A percentile compares a stretch with the other conserved stretches of the same genome.
These are phyloP conservation scores for Brachionus plicatilis DNA, from an alignment of 1,140 invertebrate species.

Conservation along the genomic window DNA sequence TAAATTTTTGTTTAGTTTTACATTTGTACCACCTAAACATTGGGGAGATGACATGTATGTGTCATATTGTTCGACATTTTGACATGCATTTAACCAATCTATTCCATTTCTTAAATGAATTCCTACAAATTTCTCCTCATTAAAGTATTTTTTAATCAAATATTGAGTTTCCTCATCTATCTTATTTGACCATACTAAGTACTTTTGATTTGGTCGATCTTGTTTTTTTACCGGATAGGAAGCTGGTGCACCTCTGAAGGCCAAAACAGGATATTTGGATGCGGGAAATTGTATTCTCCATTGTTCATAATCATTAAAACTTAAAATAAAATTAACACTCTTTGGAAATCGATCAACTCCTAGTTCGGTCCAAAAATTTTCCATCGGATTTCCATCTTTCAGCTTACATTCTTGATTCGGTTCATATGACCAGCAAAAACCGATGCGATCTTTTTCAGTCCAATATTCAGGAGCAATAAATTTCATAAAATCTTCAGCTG, in stretches of 20 bases:
- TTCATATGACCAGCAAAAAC: slow-evolving; percentile 51
- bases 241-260: slow-evolving; percentile 77
- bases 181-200: slow-evolving; percentile 73
- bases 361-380: slow-evolving; percentile 94
- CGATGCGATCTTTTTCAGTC: slow-evolving; percentile 72
- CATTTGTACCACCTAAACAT: slow-evolving; percentile 83
- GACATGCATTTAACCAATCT: slow-evolving; percentile 82
- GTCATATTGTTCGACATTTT: slow-evolving; percentile 70
- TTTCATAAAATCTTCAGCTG: slow-evolving; percentile 85
- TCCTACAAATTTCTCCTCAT: slow-evolving; percentile 74
- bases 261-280: slow-evolving; percentile 63
- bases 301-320: slow-evolving; percentile 67
- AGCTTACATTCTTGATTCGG: slow-evolving; percentile 70
- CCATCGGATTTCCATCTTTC: slow-evolving; percentile 96
- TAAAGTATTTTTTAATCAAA: slow-evolving; percentile 57
- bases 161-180: slow-evolving; percentile 65
- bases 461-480: slow-evolving; percentile 72
- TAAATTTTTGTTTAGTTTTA: slow-evolving; percentile 48
- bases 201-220: slow-evolving; percentile 74
- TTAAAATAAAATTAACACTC: slow-evolving; percentile 82
- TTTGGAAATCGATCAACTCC: slow-evolving; percentile 78
- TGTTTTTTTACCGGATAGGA: slow-evolving; percentile 86
- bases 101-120: slow-evolving; percentile 89
- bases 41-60: slow-evolving; percentile 88
- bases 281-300: slow-evolving; percentile 61